Conservation (phyloP, 2,797 vertebrate species). For the Peromyscus attwateri region DNA sequence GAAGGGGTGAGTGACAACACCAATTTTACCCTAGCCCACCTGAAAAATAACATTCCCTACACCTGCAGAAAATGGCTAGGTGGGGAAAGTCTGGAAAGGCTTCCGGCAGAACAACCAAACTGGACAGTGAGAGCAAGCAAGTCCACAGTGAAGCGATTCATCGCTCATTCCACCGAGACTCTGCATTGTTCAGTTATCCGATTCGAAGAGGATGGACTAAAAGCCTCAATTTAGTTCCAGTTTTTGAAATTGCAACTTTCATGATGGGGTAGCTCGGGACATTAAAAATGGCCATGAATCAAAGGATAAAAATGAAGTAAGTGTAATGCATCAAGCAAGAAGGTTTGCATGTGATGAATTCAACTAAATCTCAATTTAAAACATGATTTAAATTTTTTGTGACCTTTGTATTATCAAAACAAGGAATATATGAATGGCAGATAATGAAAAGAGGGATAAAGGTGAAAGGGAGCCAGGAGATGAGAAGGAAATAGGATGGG, state of each 20-base stretch:
- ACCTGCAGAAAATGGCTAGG: background rate
- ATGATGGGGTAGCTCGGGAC: background rate
- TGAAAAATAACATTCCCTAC: background rate
- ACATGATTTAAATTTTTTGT: background rate
- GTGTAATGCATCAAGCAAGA: constrained; percentile 46
- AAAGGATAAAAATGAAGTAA: constrained; percentile 9
- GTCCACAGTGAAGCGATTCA: background rate
- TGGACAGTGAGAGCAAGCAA: background rate
- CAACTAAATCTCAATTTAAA: constrained; percentile 29
- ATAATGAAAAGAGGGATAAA: background rate
- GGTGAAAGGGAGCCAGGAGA: background rate
- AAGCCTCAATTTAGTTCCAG: constrained; percentile 27
- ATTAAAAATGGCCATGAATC: constrained; percentile 45
- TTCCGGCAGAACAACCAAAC: background rate
- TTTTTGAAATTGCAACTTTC: constrained; percentile 31
- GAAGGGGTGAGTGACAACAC: background rate
- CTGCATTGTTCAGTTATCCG: background rate
- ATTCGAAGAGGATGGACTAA: constrained; percentile 32
- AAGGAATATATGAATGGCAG: background rate
- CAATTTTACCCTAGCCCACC: background rate
- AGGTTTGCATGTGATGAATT: background rate
- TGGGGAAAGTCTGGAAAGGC: background rate
- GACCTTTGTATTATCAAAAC: background rate
- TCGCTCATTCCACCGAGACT: fast-evolving
- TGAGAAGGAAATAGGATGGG: too few relatives aligned